Evolutionary conservation across 2,888 invertebrate species (phyloP), one percentile per base, ranked within the genome.

Genomic region (Phortica okadai): DNA sequence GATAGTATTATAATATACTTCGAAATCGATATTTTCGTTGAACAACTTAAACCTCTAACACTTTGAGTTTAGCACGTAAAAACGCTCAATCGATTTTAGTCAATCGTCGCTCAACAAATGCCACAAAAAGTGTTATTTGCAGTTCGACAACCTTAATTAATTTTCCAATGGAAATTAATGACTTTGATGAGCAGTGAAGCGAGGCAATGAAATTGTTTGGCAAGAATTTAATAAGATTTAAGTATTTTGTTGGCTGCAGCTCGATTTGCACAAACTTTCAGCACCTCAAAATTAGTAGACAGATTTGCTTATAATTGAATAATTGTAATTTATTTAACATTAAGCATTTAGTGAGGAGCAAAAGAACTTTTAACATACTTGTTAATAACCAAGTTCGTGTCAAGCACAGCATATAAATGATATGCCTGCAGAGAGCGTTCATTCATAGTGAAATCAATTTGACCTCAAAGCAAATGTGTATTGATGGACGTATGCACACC

Each of bases 101-200:
- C 33, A 33, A 33, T 33, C 33, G 33, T 33, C 21, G 21, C 21
- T 21, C 1, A 21, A 21, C 1, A 45, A 45, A 45, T 50, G 50
- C 50, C 33, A 14, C 21, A 21, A 69, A 45, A 62, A 25, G 62
- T 56, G n/a, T 56, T 6, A 67, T 11, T 67, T n/a, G 7, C 10
- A 11, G 14, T 54, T 41, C 50, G 50, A 70, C 70, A 21, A 25
- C 16, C 14, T 21, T 70, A 54, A 70, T 70, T 70, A 70, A 70
- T n/a, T 70, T 54, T 11, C 16, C 50, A 70, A 70, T 70, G 50
- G 21, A 54, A 54, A 70, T 70, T 45, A 70, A 54, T 54, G 25
- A 70, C 25, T 70, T 54, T 69, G 64, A 2, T 4, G 64, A 3
- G 25, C 33, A 33, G 41, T 14, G 10, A 33, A 33, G 25, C 41